Percentiles rank a stretch among this genome's conserved stretches.
Evolutionary conservation across 1,140 invertebrate species (phyloP).

Genomic region (Calephelis virginiensis): DNA sequence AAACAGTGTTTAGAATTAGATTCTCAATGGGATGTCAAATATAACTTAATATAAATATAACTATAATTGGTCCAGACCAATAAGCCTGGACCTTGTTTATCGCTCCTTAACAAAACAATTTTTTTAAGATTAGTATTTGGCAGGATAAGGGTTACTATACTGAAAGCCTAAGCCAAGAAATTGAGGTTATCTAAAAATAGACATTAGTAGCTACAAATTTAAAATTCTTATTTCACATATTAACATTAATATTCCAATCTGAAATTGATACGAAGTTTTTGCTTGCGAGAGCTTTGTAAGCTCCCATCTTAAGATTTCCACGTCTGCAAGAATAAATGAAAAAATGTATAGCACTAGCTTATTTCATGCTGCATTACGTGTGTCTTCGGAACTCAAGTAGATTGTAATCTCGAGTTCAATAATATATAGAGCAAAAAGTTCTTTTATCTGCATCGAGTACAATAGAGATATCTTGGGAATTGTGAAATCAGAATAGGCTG

Average conservation of each 20-base stretch:
- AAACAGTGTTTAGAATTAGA: no score
- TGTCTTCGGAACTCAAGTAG: slow-evolving; percentile 27
- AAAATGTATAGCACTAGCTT: slow-evolving; percentile 11
- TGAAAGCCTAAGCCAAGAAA: no score
- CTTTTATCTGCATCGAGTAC: slow-evolving; percentile 34
- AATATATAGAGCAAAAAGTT: slow-evolving; percentile 36
- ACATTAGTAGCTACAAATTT: no score
- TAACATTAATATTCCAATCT: background rate
- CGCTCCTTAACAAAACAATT: no score
- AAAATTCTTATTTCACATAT: no score
- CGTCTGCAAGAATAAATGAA: slow-evolving; percentile 10
- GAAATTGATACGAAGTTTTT: background rate
- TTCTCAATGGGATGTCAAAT: no score
- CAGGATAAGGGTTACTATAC: no score
- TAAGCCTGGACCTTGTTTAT: no score
- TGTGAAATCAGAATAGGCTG: slow-evolving; percentile 29
- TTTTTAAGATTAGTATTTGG: no score
- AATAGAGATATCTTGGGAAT: slow-evolving; percentile 29
- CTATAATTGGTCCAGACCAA: no score
- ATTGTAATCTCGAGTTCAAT: slow-evolving; percentile 37
- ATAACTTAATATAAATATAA: no score
- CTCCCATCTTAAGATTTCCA: slow-evolving; percentile 6
- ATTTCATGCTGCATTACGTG: slow-evolving; percentile 23
- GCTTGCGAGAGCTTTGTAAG: background rate
- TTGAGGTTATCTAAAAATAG: no score